Evolutionary conservation across 2,888 invertebrate genomes (phyloP).

Genomic region (Zygaena filipendulae): DNA sequence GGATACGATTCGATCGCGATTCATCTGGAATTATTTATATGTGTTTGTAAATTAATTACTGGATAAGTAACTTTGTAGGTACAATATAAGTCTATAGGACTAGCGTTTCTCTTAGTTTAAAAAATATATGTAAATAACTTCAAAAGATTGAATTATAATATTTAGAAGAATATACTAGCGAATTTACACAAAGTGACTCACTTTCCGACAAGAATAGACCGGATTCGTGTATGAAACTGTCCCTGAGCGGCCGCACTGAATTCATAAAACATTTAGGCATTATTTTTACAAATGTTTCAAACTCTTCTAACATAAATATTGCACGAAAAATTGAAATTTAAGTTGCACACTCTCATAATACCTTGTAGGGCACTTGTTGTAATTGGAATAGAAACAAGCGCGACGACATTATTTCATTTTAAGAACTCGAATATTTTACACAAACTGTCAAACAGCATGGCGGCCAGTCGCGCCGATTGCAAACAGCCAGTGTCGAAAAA

Average conservation of each 20-base stretch:
- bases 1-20: conserved; percentile 23
- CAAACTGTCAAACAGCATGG: too few relatives aligned
- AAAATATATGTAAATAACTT: conserved; percentile 8
- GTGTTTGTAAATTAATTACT: too few relatives aligned
- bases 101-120: conserved; percentile 1
- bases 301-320: too few relatives aligned
- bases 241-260: conserved; percentile 34
- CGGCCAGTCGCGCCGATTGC: not conserved
- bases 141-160: too few relatives aligned
- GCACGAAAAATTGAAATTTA: too few relatives aligned
- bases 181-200: too few relatives aligned
- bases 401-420: conserved; percentile 39
- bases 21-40: too few relatives aligned
- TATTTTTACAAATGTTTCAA: conserved; percentile 18
- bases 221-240: conserved; percentile 41
- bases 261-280: conserved; percentile 56
- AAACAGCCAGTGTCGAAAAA: conserved; percentile 2
- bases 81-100: not conserved
- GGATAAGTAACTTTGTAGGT: too few relatives aligned
- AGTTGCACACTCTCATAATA: too few relatives aligned
- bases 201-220: conserved; percentile 32
- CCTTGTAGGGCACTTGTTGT: conserved; percentile 54
- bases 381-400: conserved; percentile 43
- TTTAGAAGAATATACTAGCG: too few relatives aligned
- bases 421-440: conserved; percentile 42